phyloP scores from a whole-genome alignment of 2,888 invertebrate species.

The Microplitis deprimator region DNA sequence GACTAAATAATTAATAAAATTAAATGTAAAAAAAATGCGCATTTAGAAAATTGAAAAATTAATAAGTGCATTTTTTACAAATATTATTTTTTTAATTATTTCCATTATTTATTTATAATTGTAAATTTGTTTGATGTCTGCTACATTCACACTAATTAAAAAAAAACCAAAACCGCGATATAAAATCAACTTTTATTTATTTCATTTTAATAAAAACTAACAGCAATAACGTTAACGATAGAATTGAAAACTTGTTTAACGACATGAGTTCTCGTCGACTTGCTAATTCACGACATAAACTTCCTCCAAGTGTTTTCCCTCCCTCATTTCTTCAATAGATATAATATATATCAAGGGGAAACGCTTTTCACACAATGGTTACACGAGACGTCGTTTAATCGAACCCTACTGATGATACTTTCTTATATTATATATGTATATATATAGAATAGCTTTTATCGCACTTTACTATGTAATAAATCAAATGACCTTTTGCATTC shows the following conservation, averaged over 20 bases:
- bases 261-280: conserved; percentile 6
- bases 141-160: too few relatives aligned
- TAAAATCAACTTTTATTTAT: too few relatives aligned
- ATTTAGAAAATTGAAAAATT: too few relatives aligned
- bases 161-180: too few relatives aligned
- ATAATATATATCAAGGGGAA: background rate
- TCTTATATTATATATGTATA: background rate
- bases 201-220: background rate
- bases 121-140: too few relatives aligned
- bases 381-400: background rate
- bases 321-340: background rate
- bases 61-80: too few relatives aligned
- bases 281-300: conserved; percentile 18
- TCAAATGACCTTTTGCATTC: conserved; percentile 11
- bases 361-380: background rate
- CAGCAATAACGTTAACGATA: background rate
- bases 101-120: too few relatives aligned
- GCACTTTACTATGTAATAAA: conserved; percentile 19
- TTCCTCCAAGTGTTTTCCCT: background rate
- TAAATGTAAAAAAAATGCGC: too few relatives aligned
- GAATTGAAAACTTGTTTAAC: conserved; percentile 4
- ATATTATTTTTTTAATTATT: too few relatives aligned
- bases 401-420: background rate
- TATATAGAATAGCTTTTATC: background rate
- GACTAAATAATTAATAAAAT: too few relatives aligned